Evolutionary conservation across 2,113 vertebrate genomes (phyloP).

Genomic region (Gopherus evgoodei): DNA sequence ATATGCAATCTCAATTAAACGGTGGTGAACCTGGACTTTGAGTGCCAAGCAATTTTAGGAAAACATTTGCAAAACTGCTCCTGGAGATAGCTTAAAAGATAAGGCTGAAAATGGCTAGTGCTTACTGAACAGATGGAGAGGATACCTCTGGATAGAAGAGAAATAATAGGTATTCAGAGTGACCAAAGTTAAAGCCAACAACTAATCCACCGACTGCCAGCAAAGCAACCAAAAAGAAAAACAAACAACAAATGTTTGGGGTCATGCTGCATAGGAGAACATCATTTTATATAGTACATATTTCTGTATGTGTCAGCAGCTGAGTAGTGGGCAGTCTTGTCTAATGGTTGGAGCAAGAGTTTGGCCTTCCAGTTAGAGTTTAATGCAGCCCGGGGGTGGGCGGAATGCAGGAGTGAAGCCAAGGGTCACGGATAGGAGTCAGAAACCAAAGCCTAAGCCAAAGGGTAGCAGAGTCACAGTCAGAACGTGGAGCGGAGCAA

Average conservation of each 20-base stretch:
- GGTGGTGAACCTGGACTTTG: slow-evolving; percentile 30
- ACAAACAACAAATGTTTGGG: background rate
- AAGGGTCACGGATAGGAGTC: background rate
- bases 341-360: background rate
- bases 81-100: slow-evolving; percentile 54
- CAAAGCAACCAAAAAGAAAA: background rate
- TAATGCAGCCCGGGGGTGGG: background rate
- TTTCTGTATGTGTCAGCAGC: background rate
- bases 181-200: slow-evolving; percentile 52
- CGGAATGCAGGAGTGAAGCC: background rate
- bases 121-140: slow-evolving; percentile 52
- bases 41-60: slow-evolving; percentile 34
- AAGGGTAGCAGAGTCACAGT: background rate
- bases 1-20: slow-evolving; percentile 8
- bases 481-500: background rate
- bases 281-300: background rate
- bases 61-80: slow-evolving; percentile 52
- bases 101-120: slow-evolving; percentile 52
- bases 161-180: slow-evolving; percentile 48
- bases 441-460: background rate
- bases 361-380: background rate
- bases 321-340: background rate
- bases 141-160: slow-evolving; percentile 45
- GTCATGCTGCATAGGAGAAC: background rate
- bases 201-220: background rate